Evolutionary conservation across 2,113 vertebrate genomes (phyloP).

Genomic region (Chloropsis cyanopogon): DNA sequence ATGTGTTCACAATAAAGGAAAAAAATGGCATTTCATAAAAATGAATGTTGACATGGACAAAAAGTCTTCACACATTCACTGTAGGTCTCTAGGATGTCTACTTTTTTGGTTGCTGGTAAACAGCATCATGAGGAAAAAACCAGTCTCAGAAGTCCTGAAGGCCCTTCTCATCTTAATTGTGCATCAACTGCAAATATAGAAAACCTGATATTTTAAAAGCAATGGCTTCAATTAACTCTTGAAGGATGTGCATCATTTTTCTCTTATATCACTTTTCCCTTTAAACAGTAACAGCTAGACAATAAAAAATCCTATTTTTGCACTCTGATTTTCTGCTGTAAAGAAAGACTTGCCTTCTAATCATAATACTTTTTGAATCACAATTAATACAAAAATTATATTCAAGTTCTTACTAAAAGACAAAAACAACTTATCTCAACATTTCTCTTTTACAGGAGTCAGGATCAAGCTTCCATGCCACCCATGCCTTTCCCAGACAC

Average conservation of each 20-base stretch:
- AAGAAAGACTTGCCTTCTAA: neutral
- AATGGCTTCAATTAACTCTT: neutral
- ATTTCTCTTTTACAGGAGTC: neutral
- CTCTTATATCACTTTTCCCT: neutral
- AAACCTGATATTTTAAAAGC: neutral
- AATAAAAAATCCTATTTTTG: neutral
- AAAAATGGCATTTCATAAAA: slow-evolving; percentile 47
- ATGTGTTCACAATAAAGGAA: slow-evolving; percentile 22
- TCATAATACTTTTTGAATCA: neutral
- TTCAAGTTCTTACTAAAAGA: neutral
- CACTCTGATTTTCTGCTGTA: neutral
- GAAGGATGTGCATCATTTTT: neutral
- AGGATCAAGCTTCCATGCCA: neutral
- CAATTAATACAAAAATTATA: neutral
- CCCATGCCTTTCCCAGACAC: neutral
- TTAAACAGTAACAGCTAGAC: neutral
- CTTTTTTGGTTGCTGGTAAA: neutral
- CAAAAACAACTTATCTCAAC: neutral
- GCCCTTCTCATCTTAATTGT: neutral
- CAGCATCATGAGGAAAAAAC: neutral
- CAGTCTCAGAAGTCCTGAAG: neutral
- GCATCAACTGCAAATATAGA: neutral
- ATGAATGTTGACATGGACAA: slow-evolving; percentile 22
- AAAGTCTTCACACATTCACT: neutral
- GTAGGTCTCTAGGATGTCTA: neutral